phyloP scores from a whole-genome alignment of 2,888 invertebrate species.

The Cetonia aurata region DNA sequence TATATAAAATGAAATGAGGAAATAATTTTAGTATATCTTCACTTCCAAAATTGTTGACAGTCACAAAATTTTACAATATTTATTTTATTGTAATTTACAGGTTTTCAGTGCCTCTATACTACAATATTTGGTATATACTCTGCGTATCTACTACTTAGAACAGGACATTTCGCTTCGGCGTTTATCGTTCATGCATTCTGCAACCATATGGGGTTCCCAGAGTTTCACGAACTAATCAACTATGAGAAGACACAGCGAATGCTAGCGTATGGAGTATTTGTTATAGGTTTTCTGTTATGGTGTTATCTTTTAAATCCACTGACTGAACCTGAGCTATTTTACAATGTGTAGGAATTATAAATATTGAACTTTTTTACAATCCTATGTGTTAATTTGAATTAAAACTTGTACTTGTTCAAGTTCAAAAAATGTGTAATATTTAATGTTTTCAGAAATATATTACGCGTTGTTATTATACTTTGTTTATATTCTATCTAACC shows the following conservation, averaged over 20 bases:
- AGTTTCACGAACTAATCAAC: slow-evolving; percentile 79
- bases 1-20: too few species aligned
- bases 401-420: too few species aligned
- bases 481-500: too few species aligned
- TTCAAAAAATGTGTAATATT: too few species aligned
- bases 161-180: slow-evolving; percentile 91
- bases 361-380: slow-evolving; percentile 4
- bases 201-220: slow-evolving; percentile 97
- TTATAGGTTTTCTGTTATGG: slow-evolving; percentile 85
- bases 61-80: slow-evolving; percentile 27
- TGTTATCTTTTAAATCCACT: slow-evolving; percentile 80
- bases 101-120: slow-evolving; percentile 92
- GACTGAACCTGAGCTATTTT: slow-evolving; percentile 73
- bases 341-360: slow-evolving; percentile 52
- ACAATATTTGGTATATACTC: slow-evolving; percentile 95
- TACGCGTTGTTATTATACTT: too few species aligned
- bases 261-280: slow-evolving; percentile 76
- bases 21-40: slow-evolving; percentile 2
- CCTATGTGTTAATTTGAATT: not conserved
- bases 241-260: slow-evolving; percentile 71
- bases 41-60: slow-evolving; percentile 4
- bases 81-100: slow-evolving; percentile 64
- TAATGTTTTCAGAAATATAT: too few species aligned
- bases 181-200: slow-evolving; percentile 94
- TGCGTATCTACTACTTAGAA: slow-evolving; percentile 90